Evolutionary conservation across 2,797 vertebrate species (phyloP).

Genomic region (Podarcis siculus): DNA sequence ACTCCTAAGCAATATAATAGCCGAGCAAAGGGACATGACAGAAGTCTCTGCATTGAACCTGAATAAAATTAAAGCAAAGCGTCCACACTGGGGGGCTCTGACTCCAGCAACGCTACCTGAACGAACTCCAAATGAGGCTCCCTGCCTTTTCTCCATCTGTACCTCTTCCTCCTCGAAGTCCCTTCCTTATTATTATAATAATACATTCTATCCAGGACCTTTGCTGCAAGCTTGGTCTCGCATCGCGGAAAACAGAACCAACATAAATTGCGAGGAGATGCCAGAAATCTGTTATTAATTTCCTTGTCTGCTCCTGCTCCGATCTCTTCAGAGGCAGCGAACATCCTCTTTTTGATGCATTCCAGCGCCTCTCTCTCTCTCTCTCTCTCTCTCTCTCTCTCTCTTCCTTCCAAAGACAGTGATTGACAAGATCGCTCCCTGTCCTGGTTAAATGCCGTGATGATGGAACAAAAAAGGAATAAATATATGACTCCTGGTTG

Average conservation of each 20-base stretch:
- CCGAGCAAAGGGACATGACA: neutral
- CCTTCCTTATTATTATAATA: slow-evolving; percentile 17
- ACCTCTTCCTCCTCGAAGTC: slow-evolving; percentile 13
- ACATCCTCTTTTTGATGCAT: neutral
- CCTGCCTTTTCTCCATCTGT: slow-evolving; percentile 25
- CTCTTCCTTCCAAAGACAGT: neutral
- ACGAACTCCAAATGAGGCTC: neutral
- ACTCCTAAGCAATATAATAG: neutral
- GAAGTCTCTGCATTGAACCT: neutral
- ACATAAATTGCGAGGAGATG: slow-evolving; percentile 16
- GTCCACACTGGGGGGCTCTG: neutral
- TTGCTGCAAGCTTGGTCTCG: neutral
- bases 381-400: too few relatives aligned
- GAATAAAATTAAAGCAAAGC: neutral
- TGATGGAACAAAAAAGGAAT: neutral
- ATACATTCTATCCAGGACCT: neutral
- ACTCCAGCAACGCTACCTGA: neutral
- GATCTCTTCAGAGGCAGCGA: neutral
- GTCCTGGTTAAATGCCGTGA: neutral
- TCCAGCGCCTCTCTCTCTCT: too few relatives aligned
- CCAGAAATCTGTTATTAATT: slow-evolving; percentile 38
- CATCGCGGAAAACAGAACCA: slow-evolving; percentile 15
- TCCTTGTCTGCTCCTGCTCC: slow-evolving; percentile 13
- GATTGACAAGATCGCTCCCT: neutral
- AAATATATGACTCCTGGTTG: neutral